Evolutionary conservation across 2,888 invertebrate species (phyloP).

Genomic region (Drosophila mayaguana): DNA sequence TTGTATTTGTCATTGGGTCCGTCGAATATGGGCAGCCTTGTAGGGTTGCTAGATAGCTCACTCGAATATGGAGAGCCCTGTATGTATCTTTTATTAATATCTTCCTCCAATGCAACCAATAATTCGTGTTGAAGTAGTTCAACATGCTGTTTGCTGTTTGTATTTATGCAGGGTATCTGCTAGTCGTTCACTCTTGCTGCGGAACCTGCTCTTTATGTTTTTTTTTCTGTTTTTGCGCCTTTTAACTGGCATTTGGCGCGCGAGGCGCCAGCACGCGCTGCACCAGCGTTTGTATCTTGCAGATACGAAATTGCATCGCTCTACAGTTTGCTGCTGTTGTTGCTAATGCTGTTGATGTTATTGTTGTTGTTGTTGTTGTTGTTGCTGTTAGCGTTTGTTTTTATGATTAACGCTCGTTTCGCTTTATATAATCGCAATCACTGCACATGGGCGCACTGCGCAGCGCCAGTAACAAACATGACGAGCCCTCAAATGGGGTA

Average conservation of each 20-base stretch:
- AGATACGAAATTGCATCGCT: conserved; percentile 64
- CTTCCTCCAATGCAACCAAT: no score
- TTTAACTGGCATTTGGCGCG: conserved; percentile 73
- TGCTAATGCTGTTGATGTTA: conserved; percentile 9
- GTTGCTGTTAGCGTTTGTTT: conserved; percentile 33
- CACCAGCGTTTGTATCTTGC: conserved; percentile 72
- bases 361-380: background rate
- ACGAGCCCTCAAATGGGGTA: background rate
- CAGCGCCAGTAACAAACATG: conserved; percentile 16
- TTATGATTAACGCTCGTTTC: conserved; percentile 77
- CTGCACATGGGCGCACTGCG: conserved; percentile 55
- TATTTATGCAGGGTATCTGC: background rate
- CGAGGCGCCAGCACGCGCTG: conserved; percentile 73
- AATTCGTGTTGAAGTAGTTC: no score
- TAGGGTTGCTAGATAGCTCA: no score
- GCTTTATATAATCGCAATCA: conserved; percentile 74
- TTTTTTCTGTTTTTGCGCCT: conserved; percentile 16
- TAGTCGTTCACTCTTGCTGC: background rate
- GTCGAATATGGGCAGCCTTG: no score
- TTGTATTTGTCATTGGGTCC: no score
- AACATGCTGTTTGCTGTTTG: no score
- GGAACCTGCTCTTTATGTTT: background rate
- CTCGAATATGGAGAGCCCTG: no score
- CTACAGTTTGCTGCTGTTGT: conserved; percentile 18
- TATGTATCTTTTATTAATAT: no score